These are phyloP conservation scores for Furcifer pardalis DNA, from an alignment of 2,797 vertebrate genomes.

Conservation along the genomic window DNA sequence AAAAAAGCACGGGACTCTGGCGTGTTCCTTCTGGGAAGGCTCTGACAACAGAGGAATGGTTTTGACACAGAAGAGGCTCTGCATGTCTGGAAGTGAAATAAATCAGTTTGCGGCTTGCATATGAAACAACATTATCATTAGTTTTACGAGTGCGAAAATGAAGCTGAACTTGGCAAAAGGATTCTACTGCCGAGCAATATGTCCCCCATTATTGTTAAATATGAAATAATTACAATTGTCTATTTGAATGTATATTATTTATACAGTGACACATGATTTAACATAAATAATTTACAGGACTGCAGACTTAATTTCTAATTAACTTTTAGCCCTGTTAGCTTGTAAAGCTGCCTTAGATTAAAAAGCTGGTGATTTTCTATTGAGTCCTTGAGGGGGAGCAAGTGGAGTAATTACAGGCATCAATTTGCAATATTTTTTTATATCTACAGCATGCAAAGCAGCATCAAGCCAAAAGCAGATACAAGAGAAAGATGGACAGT, in stretches of 20 bases:
- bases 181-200: slow-evolving; percentile 65
- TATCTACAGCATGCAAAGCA: slow-evolving; percentile 56
- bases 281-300: slow-evolving; percentile 66
- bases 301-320: slow-evolving; percentile 71
- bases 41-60: slow-evolving; percentile 39
- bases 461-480: slow-evolving; percentile 41
- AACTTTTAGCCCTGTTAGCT: slow-evolving; percentile 61
- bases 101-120: slow-evolving; percentile 56
- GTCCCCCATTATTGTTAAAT: slow-evolving; percentile 67
- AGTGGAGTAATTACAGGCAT: slow-evolving; percentile 58
- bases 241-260: slow-evolving; percentile 66
- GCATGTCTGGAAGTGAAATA: slow-evolving; percentile 34
- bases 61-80: slow-evolving; percentile 20
- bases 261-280: slow-evolving; percentile 63
- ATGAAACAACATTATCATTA: slow-evolving; percentile 63
- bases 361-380: slow-evolving; percentile 58
- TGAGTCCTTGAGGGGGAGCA: slow-evolving; percentile 49
- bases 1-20: slow-evolving; percentile 27
- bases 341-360: slow-evolving; percentile 60
- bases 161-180: slow-evolving; percentile 63
- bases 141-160: slow-evolving; percentile 64
- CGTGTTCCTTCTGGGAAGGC: slow-evolving; percentile 36
- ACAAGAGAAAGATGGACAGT: slow-evolving; percentile 47
- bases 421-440: slow-evolving; percentile 56
- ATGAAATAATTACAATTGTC: slow-evolving; percentile 65